Percentiles rank a stretch among this genome's conserved stretches.
Conservation (phyloP, 2,113 vertebrate species). For the Pycnonotus jocosus region DNA sequence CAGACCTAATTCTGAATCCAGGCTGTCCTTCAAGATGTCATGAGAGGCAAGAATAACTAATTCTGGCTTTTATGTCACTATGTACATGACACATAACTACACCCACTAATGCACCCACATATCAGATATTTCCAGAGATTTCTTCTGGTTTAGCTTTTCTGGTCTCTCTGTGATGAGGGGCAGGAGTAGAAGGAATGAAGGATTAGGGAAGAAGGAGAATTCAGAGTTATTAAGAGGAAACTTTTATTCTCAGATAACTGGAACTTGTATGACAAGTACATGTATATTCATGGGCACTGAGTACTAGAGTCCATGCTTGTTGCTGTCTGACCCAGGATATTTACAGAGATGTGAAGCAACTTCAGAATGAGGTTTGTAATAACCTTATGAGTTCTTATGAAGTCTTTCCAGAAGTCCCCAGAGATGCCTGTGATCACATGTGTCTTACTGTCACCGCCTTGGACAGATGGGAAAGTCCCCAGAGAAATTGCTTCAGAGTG, state of each 20-base stretch:
- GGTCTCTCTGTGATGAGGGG: neutral
- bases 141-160: neutral
- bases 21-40: neutral
- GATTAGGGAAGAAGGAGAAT: neutral
- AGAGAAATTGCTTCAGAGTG: neutral
- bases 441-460: neutral
- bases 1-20: conserved; percentile 3
- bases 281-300: neutral
- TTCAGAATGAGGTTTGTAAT: neutral
- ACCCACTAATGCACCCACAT: neutral
- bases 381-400: neutral
- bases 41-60: neutral
- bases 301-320: neutral
- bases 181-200: neutral
- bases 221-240: neutral
- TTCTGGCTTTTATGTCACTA: neutral
- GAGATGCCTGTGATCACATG: neutral
- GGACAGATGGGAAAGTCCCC: neutral
- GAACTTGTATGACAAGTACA: neutral
- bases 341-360: neutral
- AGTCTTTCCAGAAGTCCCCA: neutral
- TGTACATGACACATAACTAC: neutral
- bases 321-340: neutral
- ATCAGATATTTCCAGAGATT: neutral
- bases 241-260: neutral